Evolutionary conservation across 2,888 invertebrate species (phyloP), one percentile per base, ranked within the genome.

Genomic region (Drosophila fungiperda): DNA sequence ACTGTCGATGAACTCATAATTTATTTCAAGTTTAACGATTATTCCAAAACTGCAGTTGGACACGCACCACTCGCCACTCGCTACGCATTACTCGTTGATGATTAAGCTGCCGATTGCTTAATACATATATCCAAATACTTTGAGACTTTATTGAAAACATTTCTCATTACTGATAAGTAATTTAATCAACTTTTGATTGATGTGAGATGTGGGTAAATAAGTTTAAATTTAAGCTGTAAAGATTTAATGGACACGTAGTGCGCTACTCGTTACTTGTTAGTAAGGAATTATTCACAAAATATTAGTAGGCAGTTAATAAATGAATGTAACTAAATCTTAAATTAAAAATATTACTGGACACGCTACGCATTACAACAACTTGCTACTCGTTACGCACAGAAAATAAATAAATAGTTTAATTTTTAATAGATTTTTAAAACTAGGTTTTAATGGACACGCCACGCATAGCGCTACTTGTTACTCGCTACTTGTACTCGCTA

Each of bases 171-270:
- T 42, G 20, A 12, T 15, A 20, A 35, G 1, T 15, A 45, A 45
- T 45, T 12, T 23, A 3, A 15, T 23, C 45, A 23, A 2, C 23
- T 23, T 45, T 23, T 23, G 23, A 23, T 45, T 23, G 15, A 45
- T 38, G 17, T 8, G 15, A 42, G 12, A 45, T 29, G 29, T 29
- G 15, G 23, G 7, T 45, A 45, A 45, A 23, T 45, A 45, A 20
- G 45, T 7, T 45, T 45, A 45, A 7, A 7, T 23, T 12, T 23
- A 20, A 20, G 45, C 9, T 40, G n/a, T 9, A 40, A 26, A 1
- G 29, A 26, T 53, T 61, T 62, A 75, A 68, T 75, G 59, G 68
- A 80, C 80, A 73, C 80, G 76, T 55, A 68, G 67, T 74, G 61
- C 62, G 53, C 61, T 67, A 57, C 64, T 50, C 55, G 26, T 17